phyloP scores from a whole-genome alignment of 2,797 vertebrate genomes.

The Coregonus ussuriensis region DNA sequence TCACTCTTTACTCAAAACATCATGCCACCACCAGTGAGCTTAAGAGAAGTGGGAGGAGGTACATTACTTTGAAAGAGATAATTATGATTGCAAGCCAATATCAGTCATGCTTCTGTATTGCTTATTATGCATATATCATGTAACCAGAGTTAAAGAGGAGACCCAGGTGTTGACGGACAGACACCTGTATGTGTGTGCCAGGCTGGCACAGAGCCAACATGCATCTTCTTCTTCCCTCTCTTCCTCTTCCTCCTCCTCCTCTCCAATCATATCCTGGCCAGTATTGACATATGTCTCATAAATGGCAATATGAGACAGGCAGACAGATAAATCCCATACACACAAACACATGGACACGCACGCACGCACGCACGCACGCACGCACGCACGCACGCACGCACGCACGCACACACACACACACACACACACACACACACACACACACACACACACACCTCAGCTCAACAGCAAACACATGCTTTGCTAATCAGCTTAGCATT shows the following conservation, averaged over 20 bases:
- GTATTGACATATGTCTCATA: constrained; percentile 13
- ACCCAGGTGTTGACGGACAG: constrained; percentile 19
- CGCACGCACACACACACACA: constrained; percentile 13
- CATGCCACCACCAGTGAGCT: constrained; percentile 6
- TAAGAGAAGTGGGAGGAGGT: background rate
- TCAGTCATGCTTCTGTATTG: background rate
- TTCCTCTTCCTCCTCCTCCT: constrained; percentile 25
- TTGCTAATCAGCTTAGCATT: constrained; percentile 93
- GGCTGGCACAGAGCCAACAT: constrained; percentile 69
- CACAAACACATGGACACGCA: no score
- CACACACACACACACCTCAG: constrained; percentile 59
- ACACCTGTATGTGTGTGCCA: constrained; percentile 66
- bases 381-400: constrained; percentile 11
- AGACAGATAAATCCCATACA: constrained; percentile 47
- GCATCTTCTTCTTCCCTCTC: constrained; percentile 7
- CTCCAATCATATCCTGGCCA: constrained; percentile 34
- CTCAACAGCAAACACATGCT: constrained; percentile 87
- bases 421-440: constrained; percentile 34
- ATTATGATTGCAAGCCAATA: background rate
- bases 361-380: background rate
- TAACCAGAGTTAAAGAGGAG: background rate
- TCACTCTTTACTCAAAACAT: constrained; percentile 41
- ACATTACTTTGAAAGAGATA: background rate
- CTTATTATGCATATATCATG: background rate
- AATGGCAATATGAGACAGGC: constrained; percentile 55